These are phyloP conservation scores for Sebastolobus altivelis DNA, from an alignment of 2,797 vertebrate species.

Conservation along the genomic window DNA sequence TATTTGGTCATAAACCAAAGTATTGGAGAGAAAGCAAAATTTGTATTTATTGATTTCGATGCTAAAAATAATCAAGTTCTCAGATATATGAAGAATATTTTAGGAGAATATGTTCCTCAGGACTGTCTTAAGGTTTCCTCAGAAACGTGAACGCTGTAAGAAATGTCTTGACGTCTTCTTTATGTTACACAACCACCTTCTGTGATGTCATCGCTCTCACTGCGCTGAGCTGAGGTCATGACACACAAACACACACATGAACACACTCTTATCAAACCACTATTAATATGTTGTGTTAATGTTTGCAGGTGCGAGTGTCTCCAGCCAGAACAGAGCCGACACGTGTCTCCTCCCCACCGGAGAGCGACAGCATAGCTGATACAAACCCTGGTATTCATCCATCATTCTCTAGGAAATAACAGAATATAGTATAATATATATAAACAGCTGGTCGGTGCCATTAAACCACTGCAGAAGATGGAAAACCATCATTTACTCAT, in stretches of 20 bases:
- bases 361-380: conserved; percentile 69
- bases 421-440: too few relatives aligned
- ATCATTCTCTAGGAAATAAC: too few relatives aligned
- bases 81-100: background rate
- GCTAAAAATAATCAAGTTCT: background rate
- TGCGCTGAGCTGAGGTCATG: background rate
- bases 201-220: background rate
- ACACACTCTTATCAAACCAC: background rate
- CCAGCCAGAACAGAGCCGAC: conserved; percentile 76
- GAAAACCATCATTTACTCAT: too few relatives aligned
- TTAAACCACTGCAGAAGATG: background rate
- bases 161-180: background rate
- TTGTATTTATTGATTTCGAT: background rate
- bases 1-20: background rate
- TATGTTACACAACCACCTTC: background rate
- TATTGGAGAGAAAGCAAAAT: background rate
- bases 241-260: background rate
- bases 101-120: background rate
- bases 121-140: too few relatives aligned
- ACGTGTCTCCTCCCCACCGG: conserved; percentile 61
- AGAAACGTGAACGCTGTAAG: too few relatives aligned
- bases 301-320: conserved; percentile 77
- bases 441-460: background rate
- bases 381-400: conserved; percentile 78
- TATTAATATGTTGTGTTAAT: conserved; percentile 35